Evolutionary conservation across 2,888 invertebrate species (phyloP).

Genomic region (Parnassius mnemosyne): DNA sequence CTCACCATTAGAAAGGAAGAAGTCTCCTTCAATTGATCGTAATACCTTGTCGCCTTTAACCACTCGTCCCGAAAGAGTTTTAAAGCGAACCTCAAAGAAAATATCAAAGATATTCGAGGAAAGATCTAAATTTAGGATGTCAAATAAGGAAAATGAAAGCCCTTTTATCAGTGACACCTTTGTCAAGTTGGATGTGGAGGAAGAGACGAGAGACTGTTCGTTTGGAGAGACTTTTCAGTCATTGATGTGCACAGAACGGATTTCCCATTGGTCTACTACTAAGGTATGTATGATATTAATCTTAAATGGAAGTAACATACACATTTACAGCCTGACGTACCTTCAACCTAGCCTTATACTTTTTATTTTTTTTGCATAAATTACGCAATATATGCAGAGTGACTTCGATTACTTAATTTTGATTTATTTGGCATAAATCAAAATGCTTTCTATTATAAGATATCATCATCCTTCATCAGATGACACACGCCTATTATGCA

Average conservation of each 20-base stretch:
- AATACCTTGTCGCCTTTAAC: conserved; percentile 38
- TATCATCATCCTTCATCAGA: no score
- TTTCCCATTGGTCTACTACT: conserved; percentile 50
- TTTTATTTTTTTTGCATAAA: neutral
- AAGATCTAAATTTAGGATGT: conserved; percentile 56
- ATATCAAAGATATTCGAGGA: conserved; percentile 64
- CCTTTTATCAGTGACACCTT: conserved; percentile 46
- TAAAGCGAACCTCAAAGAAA: conserved; percentile 39
- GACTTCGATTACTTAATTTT: no score
- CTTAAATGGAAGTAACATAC: neutral
- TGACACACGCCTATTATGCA: no score
- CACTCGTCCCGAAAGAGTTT: conserved; percentile 23
- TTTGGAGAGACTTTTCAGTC: conserved; percentile 50
- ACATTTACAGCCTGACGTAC: no score
- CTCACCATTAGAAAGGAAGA: conserved; percentile 31
- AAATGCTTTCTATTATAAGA: no score
- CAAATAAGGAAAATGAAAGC: conserved; percentile 60
- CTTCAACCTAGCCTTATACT: no score
- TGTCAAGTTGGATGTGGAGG: conserved; percentile 59
- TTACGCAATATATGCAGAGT: no score
- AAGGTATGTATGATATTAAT: conserved; percentile 46
- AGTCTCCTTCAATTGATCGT: conserved; percentile 27
- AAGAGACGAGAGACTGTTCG: conserved; percentile 65
- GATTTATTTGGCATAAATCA: no score
- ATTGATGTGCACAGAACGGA: conserved; percentile 36